These are phyloP conservation scores for Falco punctatus DNA, from an alignment of 2,113 vertebrate genomes.

Conservation along the genomic window DNA sequence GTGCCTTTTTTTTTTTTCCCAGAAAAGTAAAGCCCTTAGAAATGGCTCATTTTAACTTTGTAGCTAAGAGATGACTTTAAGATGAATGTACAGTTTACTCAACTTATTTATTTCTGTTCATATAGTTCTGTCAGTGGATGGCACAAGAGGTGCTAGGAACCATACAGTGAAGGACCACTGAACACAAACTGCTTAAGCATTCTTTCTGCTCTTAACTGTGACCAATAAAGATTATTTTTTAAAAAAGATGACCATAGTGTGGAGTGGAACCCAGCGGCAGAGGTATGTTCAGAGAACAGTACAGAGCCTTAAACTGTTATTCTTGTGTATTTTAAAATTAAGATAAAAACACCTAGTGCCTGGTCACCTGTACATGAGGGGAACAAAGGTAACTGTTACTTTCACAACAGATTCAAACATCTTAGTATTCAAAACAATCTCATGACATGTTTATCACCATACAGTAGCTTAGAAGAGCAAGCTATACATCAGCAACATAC, in stretches of 20 bases:
- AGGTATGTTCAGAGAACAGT: neutral
- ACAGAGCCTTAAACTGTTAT: neutral
- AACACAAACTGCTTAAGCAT: neutral
- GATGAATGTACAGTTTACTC: neutral
- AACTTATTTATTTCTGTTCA: constrained; percentile 69
- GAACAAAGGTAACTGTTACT: neutral
- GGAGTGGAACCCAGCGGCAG: neutral
- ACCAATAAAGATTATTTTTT: constrained; percentile 76
- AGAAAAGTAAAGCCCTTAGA: neutral
- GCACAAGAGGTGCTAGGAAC: neutral
- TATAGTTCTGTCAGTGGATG: neutral
- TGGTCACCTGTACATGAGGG: neutral
- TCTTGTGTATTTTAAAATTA: neutral
- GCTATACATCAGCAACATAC: neutral
- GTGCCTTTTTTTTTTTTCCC: neutral
- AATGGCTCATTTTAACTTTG: neutral
- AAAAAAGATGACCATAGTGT: neutral
- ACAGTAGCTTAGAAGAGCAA: neutral
- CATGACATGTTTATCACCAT: neutral
- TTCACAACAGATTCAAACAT: neutral
- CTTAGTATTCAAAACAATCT: neutral
- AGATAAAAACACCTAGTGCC: neutral
- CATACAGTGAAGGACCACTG: neutral
- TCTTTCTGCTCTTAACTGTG: constrained; percentile 43
- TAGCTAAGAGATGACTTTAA: neutral